Base-by-base conservation (phyloP, 2,797 vertebrate genomes). In the Staurois parvus region DNA sequence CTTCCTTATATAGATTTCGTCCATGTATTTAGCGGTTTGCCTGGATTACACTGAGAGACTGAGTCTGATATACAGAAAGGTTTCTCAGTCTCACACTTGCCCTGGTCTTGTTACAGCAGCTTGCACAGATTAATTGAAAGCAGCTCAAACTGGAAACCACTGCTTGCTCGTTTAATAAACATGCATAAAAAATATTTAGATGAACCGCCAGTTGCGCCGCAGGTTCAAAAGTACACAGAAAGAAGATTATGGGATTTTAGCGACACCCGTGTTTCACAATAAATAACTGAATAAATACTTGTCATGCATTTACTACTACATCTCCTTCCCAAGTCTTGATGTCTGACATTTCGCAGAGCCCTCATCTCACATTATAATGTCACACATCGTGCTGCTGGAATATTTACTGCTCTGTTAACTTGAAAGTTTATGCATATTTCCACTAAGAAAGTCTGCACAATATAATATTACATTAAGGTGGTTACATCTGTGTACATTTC, bases 301-400 rank as follows among this genome's bases (percentile, higher is more conserved):
- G 62, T 86, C 56, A 83, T 64, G 69, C 78, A 72, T 78, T 78
- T 84, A 84, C 75, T 84, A 84, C 75, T 66, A 68, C 80, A 83
- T 79, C 72, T 82, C 30, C 84, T 76, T 72, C 48, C 42, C 42
- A 56, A 78, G 67, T 62, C 59, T 85, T 72, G 56, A 85, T 85
- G 76, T 74, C 69, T 86, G 85, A 86, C 80, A 86, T 86, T 86
- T 67, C 74, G 80, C 85, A 86, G 85, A 86, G 72, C 85, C 56
- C 85, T 78, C 73, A 72, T 37, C 74, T 40, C 48, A 34, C 72
- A 76, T 81, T 77, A 84, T 64, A 84, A 84, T 79, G 83, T 78
- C 75, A 84, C 68, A 72, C 66, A 32, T 79, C 76, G 52, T 21
- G 77, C 48, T 32, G 76, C 37, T 28, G 9, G 48, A 72, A 72